A percentile compares a stretch with the other conserved stretches of the same genome.
Evolutionary conservation across 2,797 vertebrate species (phyloP).

Genomic region (Anguilla pacifica): DNA sequence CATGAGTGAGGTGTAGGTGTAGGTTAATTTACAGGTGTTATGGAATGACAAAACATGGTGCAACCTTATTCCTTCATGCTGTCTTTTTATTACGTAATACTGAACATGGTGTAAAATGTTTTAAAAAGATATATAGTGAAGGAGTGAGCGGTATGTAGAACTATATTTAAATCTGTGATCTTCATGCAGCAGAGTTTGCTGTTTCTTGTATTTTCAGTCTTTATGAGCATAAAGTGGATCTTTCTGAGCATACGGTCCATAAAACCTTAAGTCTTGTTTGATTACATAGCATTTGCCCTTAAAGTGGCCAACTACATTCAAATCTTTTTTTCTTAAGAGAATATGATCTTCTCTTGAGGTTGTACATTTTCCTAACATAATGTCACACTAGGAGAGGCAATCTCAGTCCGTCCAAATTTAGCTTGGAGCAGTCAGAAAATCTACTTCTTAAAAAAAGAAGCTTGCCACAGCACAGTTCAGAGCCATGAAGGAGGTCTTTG

Average conservation of each 20-base stretch:
- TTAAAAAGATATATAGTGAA: no score
- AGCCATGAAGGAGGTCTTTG: constrained; percentile 13
- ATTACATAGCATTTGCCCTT: no score
- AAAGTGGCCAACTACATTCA: not conserved
- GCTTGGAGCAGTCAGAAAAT: not conserved
- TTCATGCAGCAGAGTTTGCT: no score
- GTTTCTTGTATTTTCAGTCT: no score
- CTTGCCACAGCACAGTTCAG: not conserved
- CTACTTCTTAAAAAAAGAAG: not conserved
- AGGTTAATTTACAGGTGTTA: not conserved
- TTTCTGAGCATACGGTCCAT: no score
- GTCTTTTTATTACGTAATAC: no score
- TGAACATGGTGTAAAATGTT: no score
- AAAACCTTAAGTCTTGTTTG: no score
- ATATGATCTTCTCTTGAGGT: not conserved
- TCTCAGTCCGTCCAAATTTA: not conserved
- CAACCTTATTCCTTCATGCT: no score
- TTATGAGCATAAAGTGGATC: no score
- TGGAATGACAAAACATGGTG: not conserved
- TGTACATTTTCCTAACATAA: not conserved
- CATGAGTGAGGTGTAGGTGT: not conserved
- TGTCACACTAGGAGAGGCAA: not conserved
- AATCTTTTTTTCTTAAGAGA: not conserved
- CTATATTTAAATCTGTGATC: no score
- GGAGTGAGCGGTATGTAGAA: no score